Conservation (phyloP, 2,888 invertebrate species). For the Nomada lathburiana region DNA sequence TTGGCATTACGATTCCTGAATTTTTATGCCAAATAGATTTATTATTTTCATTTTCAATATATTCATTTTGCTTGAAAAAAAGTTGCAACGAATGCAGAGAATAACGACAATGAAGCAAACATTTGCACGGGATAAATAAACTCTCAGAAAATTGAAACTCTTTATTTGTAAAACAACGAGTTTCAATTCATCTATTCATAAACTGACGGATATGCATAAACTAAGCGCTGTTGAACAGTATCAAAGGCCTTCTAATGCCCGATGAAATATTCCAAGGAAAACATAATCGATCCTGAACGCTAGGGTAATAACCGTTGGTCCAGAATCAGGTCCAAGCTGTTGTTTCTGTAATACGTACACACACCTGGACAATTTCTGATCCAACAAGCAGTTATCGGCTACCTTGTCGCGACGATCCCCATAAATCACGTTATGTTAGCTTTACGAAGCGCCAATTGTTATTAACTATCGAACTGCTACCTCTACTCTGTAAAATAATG, state of each 20-base stretch:
- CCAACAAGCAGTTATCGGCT: conserved; percentile 14
- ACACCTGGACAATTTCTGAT: background rate
- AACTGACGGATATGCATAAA: background rate
- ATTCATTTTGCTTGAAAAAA: no score
- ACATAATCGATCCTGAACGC: background rate
- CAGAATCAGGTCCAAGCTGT: background rate
- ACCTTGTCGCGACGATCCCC: background rate
- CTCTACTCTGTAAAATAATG: no score
- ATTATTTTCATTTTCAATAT: no score
- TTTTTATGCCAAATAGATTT: no score
- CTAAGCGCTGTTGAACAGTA: background rate
- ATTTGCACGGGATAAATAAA: no score
- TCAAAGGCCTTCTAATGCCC: background rate
- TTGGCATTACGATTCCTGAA: no score
- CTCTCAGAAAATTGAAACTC: no score
- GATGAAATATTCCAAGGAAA: background rate
- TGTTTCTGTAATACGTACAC: conserved; percentile 9
- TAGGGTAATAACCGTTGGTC: background rate
- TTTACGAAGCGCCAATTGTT: conserved; percentile 21
- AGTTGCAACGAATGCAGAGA: no score
- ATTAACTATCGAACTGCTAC: conserved; percentile 9
- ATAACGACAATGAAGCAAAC: no score
- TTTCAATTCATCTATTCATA: background rate
- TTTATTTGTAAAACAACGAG: no score
- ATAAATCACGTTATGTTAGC: conserved; percentile 29